Percentiles rank a stretch among this genome's conserved stretches.
These are phyloP conservation scores for Xenops minutus DNA, from an alignment of 2,797 vertebrate species.

Conservation along the genomic window DNA sequence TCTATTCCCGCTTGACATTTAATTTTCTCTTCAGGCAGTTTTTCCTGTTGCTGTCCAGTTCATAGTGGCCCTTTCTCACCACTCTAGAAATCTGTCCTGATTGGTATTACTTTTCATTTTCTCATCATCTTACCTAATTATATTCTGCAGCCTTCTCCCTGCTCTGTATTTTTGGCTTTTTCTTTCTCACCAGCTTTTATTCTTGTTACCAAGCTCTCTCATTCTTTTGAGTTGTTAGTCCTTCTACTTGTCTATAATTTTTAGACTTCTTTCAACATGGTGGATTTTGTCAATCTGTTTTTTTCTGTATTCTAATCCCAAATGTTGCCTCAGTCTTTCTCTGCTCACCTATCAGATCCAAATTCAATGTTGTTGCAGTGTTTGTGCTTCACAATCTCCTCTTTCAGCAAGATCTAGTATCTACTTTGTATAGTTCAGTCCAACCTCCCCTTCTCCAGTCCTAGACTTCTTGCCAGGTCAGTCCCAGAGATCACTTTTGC, in stretches of 20 bases:
- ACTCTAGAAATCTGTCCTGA: neutral
- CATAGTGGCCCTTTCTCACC: neutral
- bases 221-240: neutral
- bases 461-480: neutral
- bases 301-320: neutral
- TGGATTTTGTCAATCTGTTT: neutral
- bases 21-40: neutral
- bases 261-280: neutral
- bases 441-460: neutral
- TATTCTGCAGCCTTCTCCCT: neutral
- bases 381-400: neutral
- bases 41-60: neutral
- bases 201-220: neutral
- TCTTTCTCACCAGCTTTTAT: neutral
- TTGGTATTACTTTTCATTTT: neutral
- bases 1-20: neutral
- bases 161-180: neutral
- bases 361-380: neutral
- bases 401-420: neutral
- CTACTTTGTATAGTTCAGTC: neutral
- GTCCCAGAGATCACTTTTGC: neutral
- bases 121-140: neutral
- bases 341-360: neutral
- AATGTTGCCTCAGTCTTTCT: neutral
- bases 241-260: neutral